phyloP scores from a whole-genome alignment of 2,888 invertebrate genomes.

The Andrena hattorfiana region DNA sequence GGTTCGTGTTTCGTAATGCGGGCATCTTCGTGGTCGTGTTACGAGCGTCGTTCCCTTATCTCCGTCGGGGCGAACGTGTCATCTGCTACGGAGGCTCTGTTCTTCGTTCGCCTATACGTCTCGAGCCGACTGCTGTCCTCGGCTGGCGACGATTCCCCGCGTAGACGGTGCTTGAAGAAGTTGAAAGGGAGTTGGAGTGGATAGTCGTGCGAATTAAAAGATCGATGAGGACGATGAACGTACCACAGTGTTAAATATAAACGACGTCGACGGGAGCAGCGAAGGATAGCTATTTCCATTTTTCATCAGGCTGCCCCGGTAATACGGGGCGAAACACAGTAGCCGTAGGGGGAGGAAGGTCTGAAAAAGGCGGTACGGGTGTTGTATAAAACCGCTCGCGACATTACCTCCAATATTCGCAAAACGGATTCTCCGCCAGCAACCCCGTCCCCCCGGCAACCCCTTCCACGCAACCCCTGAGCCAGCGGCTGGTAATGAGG shows the following conservation, averaged over 20 bases:
- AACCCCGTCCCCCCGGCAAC: constrained; percentile 63
- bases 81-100: constrained; percentile 78
- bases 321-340: constrained; percentile 63
- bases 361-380: constrained; percentile 74
- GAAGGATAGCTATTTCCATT: constrained; percentile 82
- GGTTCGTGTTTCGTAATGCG: constrained; percentile 81
- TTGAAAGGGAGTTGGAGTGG: background rate
- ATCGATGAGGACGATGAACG: background rate
- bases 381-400: constrained; percentile 84
- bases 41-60: constrained; percentile 82
- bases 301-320: constrained; percentile 80
- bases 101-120: constrained; percentile 52
- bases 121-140: constrained; percentile 49
- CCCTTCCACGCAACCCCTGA: constrained; percentile 48
- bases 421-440: constrained; percentile 84
- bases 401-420: constrained; percentile 85
- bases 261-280: constrained; percentile 56
- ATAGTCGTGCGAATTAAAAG: background rate
- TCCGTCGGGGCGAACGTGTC: constrained; percentile 81
- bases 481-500: constrained; percentile 81
- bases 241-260: constrained; percentile 63
- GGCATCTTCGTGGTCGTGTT: constrained; percentile 84
- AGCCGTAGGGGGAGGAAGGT: constrained; percentile 67
- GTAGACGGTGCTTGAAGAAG: background rate
- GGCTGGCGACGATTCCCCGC: constrained; percentile 14